Conservation (phyloP, 2,113 vertebrate genomes). For the Hylia prasina region DNA sequence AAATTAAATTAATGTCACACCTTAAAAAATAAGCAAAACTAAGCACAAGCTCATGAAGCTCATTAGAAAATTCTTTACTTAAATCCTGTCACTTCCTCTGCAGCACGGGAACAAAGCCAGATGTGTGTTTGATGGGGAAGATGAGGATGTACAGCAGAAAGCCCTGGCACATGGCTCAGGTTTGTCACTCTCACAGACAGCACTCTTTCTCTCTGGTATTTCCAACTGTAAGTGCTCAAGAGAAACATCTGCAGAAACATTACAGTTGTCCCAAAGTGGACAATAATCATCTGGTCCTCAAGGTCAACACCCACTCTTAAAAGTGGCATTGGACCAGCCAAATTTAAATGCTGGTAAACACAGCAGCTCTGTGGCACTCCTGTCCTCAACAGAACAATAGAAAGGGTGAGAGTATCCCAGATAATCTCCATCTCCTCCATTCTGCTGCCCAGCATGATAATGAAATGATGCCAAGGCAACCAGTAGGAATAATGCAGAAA, state of each 20-base stretch:
- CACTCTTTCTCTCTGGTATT: background rate
- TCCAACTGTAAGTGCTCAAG: background rate
- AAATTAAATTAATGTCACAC: background rate
- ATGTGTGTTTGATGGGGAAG: background rate
- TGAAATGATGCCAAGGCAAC: background rate
- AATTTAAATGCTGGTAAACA: background rate
- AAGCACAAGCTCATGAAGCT: background rate
- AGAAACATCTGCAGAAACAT: background rate
- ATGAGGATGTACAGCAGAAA: background rate
- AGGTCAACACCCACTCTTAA: background rate
- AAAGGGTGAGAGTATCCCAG: background rate
- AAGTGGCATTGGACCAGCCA: background rate
- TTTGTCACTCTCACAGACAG: background rate
- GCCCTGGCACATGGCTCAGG: background rate
- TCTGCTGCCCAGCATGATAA: background rate
- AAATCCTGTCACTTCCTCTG: background rate
- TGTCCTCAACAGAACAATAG: background rate
- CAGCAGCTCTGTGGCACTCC: background rate
- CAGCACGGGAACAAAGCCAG: background rate
- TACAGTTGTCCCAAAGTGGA: background rate
- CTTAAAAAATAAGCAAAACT: background rate
- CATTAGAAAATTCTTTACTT: background rate
- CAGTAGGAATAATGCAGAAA: background rate
- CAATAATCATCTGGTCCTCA: background rate
- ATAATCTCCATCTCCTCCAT: background rate